Conservation (phyloP, 2,888 invertebrate genomes). For the Mellilla xanthometata region DNA sequence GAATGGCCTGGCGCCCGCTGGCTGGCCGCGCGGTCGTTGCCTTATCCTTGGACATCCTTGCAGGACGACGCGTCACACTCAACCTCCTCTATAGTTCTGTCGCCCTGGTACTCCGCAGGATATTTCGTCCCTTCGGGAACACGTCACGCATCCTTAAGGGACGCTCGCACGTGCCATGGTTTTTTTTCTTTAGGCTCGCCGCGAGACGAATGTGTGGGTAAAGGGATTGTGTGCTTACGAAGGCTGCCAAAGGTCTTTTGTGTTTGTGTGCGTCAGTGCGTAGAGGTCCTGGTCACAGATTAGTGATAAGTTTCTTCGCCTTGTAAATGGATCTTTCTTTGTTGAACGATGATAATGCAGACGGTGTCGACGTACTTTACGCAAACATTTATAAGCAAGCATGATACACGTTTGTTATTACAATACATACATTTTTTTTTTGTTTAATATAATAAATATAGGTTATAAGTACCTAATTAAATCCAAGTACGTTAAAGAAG, state of each 20-base stretch:
- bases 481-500: too few relatives aligned
- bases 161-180: slow-evolving; percentile 26
- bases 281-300: slow-evolving; percentile 14
- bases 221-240: slow-evolving; percentile 19
- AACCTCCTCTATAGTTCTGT: slow-evolving; percentile 61
- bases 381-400: too few relatives aligned
- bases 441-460: too few relatives aligned
- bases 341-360: too few relatives aligned
- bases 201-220: slow-evolving; percentile 18
- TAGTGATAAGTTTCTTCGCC: background rate
- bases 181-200: slow-evolving; percentile 23
- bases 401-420: too few relatives aligned
- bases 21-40: slow-evolving; percentile 57
- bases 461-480: too few relatives aligned
- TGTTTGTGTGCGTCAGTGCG: slow-evolving; percentile 27
- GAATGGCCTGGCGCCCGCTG: slow-evolving; percentile 49
- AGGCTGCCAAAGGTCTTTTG: slow-evolving; percentile 18
- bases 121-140: slow-evolving; percentile 83
- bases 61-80: slow-evolving; percentile 64
- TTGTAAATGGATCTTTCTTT: too few relatives aligned
- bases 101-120: slow-evolving; percentile 78
- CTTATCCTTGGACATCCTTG: slow-evolving; percentile 80
- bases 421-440: too few relatives aligned
- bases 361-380: too few relatives aligned
- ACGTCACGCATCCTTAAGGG: slow-evolving; percentile 63